Conservation (phyloP, 2,797 vertebrate species). For the Erethizon dorsatum region DNA sequence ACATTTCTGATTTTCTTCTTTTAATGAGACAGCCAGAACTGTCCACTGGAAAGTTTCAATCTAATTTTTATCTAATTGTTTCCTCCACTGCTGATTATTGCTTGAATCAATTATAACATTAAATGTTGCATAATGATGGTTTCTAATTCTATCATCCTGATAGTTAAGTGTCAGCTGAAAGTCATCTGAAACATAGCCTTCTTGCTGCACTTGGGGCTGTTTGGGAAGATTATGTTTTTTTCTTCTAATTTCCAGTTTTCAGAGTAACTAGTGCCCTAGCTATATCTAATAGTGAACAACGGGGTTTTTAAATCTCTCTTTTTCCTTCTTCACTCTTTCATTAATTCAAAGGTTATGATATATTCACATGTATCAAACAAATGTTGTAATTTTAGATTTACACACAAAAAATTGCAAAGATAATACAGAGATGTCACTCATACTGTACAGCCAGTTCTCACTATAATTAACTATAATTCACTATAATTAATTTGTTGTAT, state of each 20-base stretch:
- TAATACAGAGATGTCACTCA: too few species aligned
- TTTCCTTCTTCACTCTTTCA: neutral
- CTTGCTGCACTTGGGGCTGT: neutral
- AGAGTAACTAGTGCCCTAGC: neutral
- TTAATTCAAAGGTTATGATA: neutral
- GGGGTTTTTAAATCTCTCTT: neutral
- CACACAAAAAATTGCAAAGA: neutral
- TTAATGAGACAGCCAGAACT: neutral
- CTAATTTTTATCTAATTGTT: neutral
- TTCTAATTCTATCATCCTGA: neutral
- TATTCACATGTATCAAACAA: neutral
- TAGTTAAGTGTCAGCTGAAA: neutral
- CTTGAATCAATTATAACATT: conserved; percentile 20
- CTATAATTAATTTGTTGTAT: too few species aligned
- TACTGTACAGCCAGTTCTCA: neutral
- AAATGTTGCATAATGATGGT: neutral
- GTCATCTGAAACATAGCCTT: neutral
- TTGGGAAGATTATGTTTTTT: conserved; percentile 25
- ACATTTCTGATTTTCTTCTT: neutral
- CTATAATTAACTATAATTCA: neutral
- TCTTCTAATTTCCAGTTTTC: conserved; percentile 19
- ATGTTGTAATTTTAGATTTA: neutral
- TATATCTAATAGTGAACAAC: neutral
- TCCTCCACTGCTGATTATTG: neutral
- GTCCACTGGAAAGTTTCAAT: neutral